These are phyloP conservation scores for Brenthis ino DNA, from an alignment of 2,888 invertebrate species.

Conservation along the genomic window DNA sequence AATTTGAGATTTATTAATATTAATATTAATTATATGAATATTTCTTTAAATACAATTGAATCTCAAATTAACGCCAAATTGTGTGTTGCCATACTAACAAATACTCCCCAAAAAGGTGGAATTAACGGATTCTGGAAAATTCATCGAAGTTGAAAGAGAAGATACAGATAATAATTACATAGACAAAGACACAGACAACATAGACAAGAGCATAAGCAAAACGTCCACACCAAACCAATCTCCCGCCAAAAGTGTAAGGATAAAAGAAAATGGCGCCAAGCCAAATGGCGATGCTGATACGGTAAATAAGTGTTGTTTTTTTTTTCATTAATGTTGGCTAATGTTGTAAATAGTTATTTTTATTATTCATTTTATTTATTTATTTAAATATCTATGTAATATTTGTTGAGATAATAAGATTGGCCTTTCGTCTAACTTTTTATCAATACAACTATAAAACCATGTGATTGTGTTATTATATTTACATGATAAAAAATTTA, in stretches of 20 bases:
- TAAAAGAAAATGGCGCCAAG: slow-evolving; percentile 73
- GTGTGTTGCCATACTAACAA: slow-evolving; percentile 72
- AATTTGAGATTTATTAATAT: slow-evolving; percentile 22
- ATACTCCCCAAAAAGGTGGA: slow-evolving; percentile 71
- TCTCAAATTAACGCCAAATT: slow-evolving; percentile 39
- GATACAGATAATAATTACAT: slow-evolving; percentile 40
- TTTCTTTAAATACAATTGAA: slow-evolving; percentile 7
- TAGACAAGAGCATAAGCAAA: slow-evolving; percentile 48
- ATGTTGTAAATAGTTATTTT: slow-evolving; percentile 5
- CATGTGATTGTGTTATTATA: too few species aligned
- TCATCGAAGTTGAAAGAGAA: slow-evolving; percentile 77
- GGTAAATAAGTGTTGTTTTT: slow-evolving; percentile 45
- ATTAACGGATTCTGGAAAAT: slow-evolving; percentile 77
- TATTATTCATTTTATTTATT: background rate
- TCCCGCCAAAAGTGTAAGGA: slow-evolving; percentile 72
- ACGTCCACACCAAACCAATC: slow-evolving; percentile 64
- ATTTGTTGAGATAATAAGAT: too few species aligned
- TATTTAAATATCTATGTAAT: too few species aligned
- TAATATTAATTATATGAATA: background rate
- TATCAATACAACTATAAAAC: too few species aligned
- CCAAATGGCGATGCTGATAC: slow-evolving; percentile 55
- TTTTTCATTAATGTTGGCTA: slow-evolving; percentile 13
- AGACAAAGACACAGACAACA: slow-evolving; percentile 45
- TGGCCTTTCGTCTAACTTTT: too few species aligned
- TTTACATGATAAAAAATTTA: too few species aligned